These are phyloP conservation scores for Clarias pachynema DNA, from an alignment of 2,797 vertebrate genomes.

Conservation along the genomic window DNA sequence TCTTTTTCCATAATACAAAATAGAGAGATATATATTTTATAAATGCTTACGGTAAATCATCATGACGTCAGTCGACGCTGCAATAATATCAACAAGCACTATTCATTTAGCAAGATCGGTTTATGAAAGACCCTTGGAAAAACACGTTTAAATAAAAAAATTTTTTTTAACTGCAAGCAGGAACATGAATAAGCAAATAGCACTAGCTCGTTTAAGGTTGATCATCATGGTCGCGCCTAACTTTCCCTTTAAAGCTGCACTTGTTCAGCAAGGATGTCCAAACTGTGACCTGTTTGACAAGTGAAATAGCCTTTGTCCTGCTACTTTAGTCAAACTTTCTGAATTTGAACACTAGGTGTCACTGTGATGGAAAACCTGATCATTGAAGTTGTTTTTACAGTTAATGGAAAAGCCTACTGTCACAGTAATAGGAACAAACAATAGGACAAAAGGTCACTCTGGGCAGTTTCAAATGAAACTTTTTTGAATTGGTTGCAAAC, in stretches of 20 bases:
- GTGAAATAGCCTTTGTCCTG: not conserved
- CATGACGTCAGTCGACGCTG: constrained; percentile 73
- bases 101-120: constrained; percentile 71
- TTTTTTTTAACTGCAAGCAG: not conserved
- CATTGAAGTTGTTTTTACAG: too few species aligned
- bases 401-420: not conserved
- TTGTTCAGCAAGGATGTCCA: not conserved
- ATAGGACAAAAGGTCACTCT: not conserved
- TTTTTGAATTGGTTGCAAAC: not conserved
- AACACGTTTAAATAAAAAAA: not conserved
- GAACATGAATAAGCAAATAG: not conserved
- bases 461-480: not conserved
- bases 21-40: constrained; percentile 83
- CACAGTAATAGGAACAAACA: not conserved
- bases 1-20: constrained; percentile 77
- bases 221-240: not conserved
- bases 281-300: not conserved
- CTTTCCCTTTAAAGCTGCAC: constrained; percentile 10
- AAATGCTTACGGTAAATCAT: constrained; percentile 68
- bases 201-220: not conserved
- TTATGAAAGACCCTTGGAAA: not conserved
- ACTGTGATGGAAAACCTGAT: not conserved
- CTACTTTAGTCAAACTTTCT: not conserved
- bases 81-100: constrained; percentile 74
- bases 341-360: constrained; percentile 5